Base-by-base conservation (phyloP, 2,797 vertebrate genomes). In the Myotis vivesi region DNA sequence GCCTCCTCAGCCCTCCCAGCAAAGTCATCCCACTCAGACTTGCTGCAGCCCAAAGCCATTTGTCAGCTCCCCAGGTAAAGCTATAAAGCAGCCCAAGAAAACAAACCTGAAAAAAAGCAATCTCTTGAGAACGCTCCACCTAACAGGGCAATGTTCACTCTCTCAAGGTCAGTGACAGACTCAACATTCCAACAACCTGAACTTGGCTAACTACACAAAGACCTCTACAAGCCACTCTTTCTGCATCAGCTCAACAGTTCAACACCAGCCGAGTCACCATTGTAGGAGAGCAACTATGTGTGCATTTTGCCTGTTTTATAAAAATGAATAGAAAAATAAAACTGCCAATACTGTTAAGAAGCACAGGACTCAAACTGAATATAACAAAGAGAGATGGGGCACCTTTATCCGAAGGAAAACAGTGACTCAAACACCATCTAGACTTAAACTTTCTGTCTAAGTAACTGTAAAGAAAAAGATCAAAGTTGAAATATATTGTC, bases 251-350 rank as follows among this genome's bases (percentile, higher is more conserved):
- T 9, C 36, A 44, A 46, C 9, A 25, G 62, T 8, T 36, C 30
- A 46, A n/a, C 20, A 22, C 41, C 7, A 51, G n/a, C 30, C 15
- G 3, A 44, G 38, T 25, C n/a, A 71, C 44, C 15, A 71, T 41
- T 10, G 19, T 1, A 15, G 55, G 3, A 73, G 23, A 75, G 25
- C 55, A 53, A 20, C 20, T 16, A 55, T 12, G 41, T 5, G 9
- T 7, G 22, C 49, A 88, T 46, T 77, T 38, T 94, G 36, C 38
- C 68, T 22, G 9, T 85, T 81, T 79, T 69, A 49, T 41, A 72
- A 83, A 95, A 87, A 92, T 41, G 11, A 85, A 71, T 10, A 49
- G 49, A 77, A 93, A 94, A 92, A 41, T 72, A 51, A 76, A 94
- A 87, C 41, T 49, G 53, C 33, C 28, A 20, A 76, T 15, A 53